Percentiles rank a stretch among this genome's conserved stretches.
These are phyloP conservation scores for Neotragus pygmaeus DNA, from an alignment of 2,113 vertebrate species.

Conservation along the genomic window DNA sequence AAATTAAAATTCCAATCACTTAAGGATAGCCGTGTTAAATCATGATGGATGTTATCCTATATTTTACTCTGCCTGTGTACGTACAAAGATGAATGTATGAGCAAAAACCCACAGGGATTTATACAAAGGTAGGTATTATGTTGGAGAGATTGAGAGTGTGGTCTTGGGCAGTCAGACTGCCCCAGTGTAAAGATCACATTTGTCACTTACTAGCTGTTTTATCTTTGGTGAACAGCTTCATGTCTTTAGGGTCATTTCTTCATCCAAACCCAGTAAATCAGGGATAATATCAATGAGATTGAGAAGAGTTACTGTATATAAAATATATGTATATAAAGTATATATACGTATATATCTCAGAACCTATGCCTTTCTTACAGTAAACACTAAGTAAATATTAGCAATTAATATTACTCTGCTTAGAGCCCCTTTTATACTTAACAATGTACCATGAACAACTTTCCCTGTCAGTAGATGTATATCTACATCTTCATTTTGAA, in stretches of 20 bases:
- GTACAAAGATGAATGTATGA: background rate
- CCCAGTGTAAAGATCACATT: background rate
- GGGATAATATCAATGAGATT: background rate
- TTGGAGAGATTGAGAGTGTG: background rate
- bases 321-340: background rate
- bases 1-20: background rate
- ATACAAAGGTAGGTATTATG: background rate
- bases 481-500: background rate
- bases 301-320: background rate
- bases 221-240: background rate
- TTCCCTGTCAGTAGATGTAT: background rate
- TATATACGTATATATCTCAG: background rate
- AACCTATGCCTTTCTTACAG: background rate
- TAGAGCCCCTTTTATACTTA: background rate
- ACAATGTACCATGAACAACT: background rate
- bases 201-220: background rate
- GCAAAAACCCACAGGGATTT: background rate
- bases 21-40: background rate
- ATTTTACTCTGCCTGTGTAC: background rate
- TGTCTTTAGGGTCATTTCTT: background rate
- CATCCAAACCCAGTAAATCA: background rate
- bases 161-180: background rate
- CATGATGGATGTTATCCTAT: background rate
- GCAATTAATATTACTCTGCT: background rate
- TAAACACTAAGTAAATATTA: background rate